phyloP scores from a whole-genome alignment of 2,888 invertebrate genomes.

The Meliscaeva auricollis region DNA sequence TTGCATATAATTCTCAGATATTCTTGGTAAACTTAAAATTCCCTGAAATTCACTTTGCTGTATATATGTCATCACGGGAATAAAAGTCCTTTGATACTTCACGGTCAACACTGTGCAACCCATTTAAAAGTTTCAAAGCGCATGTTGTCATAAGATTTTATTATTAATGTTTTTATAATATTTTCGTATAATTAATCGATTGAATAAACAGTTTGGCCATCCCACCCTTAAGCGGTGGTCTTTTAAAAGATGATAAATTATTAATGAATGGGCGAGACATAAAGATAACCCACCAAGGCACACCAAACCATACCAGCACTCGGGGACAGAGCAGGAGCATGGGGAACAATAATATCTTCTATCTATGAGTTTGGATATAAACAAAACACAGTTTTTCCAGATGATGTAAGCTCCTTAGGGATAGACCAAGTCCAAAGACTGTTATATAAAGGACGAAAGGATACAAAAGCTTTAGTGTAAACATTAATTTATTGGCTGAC shows the following conservation, averaged over 20 bases:
- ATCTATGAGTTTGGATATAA: not conserved
- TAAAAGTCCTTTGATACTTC: not conserved
- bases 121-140: not conserved
- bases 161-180: conserved; percentile 38
- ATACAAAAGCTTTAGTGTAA: not conserved
- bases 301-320: no score
- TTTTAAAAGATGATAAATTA: conserved; percentile 45
- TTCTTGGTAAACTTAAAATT: not conserved
- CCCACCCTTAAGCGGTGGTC: conserved; percentile 14
- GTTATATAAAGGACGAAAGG: not conserved
- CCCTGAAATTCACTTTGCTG: not conserved
- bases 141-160: conserved; percentile 21
- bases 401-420: conserved; percentile 26
- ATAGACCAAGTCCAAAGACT: not conserved
- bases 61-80: not conserved
- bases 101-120: not conserved
- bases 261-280: conserved; percentile 47
- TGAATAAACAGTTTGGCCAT: conserved; percentile 44
- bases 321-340: not conserved
- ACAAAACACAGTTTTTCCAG: not conserved
- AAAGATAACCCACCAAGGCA: conserved; percentile 5
- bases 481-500: conserved; percentile 28
- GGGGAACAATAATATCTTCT: not conserved
- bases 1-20: not conserved
- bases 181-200: conserved; percentile 53